Evolutionary conservation across 2,797 vertebrate species (phyloP).

Genomic region (Parambassis ranga): DNA sequence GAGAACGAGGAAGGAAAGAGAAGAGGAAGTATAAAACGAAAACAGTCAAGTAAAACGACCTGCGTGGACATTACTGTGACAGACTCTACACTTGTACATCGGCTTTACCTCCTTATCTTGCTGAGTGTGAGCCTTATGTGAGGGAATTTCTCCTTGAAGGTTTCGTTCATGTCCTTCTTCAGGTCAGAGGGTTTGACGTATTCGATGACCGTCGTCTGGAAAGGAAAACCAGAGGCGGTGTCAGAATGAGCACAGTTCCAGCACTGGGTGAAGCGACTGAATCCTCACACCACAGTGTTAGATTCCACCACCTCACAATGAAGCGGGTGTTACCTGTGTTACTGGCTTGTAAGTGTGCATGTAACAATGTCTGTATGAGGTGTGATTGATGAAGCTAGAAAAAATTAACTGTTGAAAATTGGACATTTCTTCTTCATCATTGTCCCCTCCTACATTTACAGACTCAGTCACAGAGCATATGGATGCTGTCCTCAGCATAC

Average conservation of each 20-base stretch:
- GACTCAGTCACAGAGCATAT: no score
- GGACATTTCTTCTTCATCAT: no score
- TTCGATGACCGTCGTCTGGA: conserved; percentile 97
- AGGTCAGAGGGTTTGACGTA: conserved; percentile 99
- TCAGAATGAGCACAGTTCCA: conserved; percentile 18
- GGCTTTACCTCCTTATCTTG: conserved; percentile 93
- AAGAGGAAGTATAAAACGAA: neutral
- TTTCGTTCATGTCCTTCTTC: conserved; percentile 99
- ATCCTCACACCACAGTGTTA: conserved; percentile 41
- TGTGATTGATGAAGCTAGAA: no score
- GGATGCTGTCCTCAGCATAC: no score
- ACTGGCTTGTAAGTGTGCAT: no score
- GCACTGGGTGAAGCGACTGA: conserved; percentile 9
- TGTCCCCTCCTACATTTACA: no score
- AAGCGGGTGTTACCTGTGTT: neutral
- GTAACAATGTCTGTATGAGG: no score
- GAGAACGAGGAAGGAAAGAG: neutral
- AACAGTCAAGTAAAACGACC: neutral
- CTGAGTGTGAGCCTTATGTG: conserved; percentile 96
- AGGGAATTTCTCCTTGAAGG: conserved; percentile 98
- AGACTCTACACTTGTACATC: neutral
- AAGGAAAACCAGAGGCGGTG: conserved; percentile 50
- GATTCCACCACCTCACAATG: conserved; percentile 40
- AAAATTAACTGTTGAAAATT: no score
- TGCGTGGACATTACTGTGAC: neutral